Evolutionary conservation across 2,797 vertebrate genomes (phyloP), one percentile per base, ranked within the genome.

Genomic region (Psittacula echo): DNA sequence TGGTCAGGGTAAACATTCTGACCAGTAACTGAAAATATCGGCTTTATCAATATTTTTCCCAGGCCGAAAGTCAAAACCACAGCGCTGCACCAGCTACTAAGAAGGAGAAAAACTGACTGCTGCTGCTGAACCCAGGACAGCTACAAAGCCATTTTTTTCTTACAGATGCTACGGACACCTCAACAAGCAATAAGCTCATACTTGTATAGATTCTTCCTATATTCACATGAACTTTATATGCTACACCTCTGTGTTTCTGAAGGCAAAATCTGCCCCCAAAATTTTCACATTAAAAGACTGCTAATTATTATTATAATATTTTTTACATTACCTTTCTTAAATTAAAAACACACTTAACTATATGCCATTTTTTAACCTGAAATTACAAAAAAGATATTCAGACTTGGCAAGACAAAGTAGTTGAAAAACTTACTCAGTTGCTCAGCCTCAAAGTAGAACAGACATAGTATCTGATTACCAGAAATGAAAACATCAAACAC

Each of bases 401-500:
- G 27, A 70, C 37, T 37, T 26, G 17, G 9, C 47, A 77, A 30
- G 87, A 79, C 51, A 87, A 62, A 77, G 14, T 44, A n/a, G 20
- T 39, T 73, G 82, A 91, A 82, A 54, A 82, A 88, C 71, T 76
- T 58, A 90, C 54, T 88, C 23, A 27, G 37, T 83, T 53, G 60
- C 34, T 66, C 56, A 77, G 73, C 42, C 42, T 87, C 50, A 61
- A 80, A 97, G 92, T 56, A 88, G 87, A 96, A 96, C 10, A 89
- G 75, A 92, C 78, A 93, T 60, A 96, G 95, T 94, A 93, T 95
- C 95, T 90, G 84, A 91, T 45, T 41, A 78, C 66, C 93, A 95
- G 92, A 97, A 98, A 98, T 97, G 96, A 98, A 98, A 98, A 96
- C 96, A 98, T 98, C 96, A 97, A 94, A 91, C 65, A 87, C n/a